Percentiles rank a stretch among this genome's conserved stretches.
Evolutionary conservation across 2,797 vertebrate genomes (phyloP).

Genomic region (Danio choprae): DNA sequence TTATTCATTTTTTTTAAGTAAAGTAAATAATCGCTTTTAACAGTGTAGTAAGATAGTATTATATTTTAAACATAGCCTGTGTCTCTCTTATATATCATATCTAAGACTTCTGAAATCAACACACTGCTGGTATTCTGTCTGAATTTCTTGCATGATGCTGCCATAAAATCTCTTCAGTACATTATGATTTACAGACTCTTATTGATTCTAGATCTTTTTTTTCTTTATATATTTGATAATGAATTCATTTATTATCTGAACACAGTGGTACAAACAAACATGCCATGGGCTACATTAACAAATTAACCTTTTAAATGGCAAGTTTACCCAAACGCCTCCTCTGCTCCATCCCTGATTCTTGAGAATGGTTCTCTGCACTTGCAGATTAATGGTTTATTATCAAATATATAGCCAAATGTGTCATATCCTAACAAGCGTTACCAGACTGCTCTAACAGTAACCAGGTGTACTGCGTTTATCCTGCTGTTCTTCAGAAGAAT

Average conservation of each 20-base stretch:
- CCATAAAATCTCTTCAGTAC: background rate
- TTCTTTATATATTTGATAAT: conserved; percentile 26
- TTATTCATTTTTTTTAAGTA: too few relatives aligned
- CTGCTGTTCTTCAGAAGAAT: conserved; percentile 42
- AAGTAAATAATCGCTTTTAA: too few relatives aligned
- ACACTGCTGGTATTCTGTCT: background rate
- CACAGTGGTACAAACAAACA: conserved; percentile 26
- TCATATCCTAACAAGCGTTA: conserved; percentile 50
- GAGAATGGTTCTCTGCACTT: conserved; percentile 33
- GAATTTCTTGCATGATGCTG: background rate
- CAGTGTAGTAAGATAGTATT: conserved; percentile 2
- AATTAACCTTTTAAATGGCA: conserved; percentile 15
- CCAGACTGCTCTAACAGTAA: conserved; percentile 40
- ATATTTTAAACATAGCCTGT: conserved; percentile 4
- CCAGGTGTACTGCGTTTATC: conserved; percentile 34
- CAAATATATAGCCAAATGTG: conserved; percentile 47
- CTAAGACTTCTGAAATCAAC: background rate
- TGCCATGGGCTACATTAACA: conserved; percentile 10
- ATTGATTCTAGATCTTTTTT: conserved; percentile 11
- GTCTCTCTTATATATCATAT: background rate
- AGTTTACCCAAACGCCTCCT: conserved; percentile 15
- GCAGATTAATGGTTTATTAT: conserved; percentile 44
- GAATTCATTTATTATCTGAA: conserved; percentile 5
- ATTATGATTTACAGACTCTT: background rate
- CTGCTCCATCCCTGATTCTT: conserved; percentile 15